Conservation (phyloP, 2,888 invertebrate genomes). For the Pycnomerus fuliginosus region DNA sequence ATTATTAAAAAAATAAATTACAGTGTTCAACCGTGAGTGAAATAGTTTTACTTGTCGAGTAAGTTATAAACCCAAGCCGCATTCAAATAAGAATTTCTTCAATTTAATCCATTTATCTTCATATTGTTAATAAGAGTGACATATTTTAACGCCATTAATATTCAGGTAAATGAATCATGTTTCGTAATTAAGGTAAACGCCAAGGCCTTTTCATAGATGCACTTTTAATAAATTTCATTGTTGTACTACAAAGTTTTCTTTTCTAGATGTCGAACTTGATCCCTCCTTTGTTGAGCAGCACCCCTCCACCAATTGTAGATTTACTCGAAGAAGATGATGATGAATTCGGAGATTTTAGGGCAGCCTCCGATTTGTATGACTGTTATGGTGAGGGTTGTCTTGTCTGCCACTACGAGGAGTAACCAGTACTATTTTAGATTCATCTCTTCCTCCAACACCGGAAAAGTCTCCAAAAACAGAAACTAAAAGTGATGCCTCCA, state of each 20-base stretch:
- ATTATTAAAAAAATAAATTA: neutral
- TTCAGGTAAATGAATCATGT: constrained; percentile 16
- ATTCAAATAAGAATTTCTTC: no score
- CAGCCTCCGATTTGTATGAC: constrained; percentile 48
- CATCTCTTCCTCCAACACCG: constrained; percentile 28
- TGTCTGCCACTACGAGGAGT: neutral
- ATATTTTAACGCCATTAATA: constrained; percentile 15
- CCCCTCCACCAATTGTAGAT: constrained; percentile 58
- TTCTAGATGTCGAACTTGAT: constrained; percentile 54
- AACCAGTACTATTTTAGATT: constrained; percentile 17
- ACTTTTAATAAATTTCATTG: constrained; percentile 3
- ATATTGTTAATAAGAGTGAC: constrained; percentile 12
- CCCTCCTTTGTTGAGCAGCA: constrained; percentile 59
- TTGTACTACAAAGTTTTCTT: constrained; percentile 6
- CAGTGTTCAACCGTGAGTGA: constrained; percentile 1
- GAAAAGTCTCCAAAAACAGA: constrained; percentile 26
- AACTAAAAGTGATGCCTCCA: constrained; percentile 18
- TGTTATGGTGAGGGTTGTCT: constrained; percentile 41
- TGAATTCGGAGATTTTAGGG: constrained; percentile 64
- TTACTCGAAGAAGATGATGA: constrained; percentile 55
- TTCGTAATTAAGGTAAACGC: neutral
- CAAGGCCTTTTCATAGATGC: neutral
- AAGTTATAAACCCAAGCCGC: no score
- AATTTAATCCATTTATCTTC: constrained; percentile 1
- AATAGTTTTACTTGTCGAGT: no score